Conservation (phyloP, 1,140 invertebrate genomes). For the Saccostrea cuccullata region DNA sequence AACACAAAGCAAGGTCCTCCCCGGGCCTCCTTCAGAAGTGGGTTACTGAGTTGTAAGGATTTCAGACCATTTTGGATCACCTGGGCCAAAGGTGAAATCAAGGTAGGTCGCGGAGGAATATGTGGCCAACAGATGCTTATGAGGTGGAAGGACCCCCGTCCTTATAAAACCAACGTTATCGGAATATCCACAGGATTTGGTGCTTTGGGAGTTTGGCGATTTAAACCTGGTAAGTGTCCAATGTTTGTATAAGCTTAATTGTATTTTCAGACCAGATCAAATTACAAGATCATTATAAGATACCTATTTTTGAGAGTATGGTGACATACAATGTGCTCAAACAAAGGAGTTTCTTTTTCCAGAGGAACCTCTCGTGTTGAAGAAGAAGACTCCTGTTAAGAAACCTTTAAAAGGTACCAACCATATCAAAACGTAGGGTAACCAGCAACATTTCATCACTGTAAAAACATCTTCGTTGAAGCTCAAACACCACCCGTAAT, state of each 20-base stretch:
- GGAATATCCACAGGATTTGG: slow-evolving; percentile 64
- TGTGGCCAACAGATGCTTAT: slow-evolving; percentile 56
- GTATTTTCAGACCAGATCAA: not conserved
- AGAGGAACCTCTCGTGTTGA: not conserved
- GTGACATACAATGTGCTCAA: not conserved
- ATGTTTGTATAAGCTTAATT: not conserved
- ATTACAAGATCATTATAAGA: not conserved
- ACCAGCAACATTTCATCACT: no score
- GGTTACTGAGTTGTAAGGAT: slow-evolving; percentile 50
- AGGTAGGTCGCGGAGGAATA: slow-evolving; percentile 57
- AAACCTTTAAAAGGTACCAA: not conserved
- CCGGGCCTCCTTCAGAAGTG: not conserved
- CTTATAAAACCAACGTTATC: slow-evolving; percentile 57
- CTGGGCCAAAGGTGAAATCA: slow-evolving; percentile 55
- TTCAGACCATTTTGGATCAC: slow-evolving; percentile 62
- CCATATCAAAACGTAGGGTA: not conserved
- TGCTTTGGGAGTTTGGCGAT: slow-evolving; percentile 60
- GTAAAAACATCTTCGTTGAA: no score
- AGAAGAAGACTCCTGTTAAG: not conserved
- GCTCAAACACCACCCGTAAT: no score
- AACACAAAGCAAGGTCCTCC: slow-evolving; percentile 50
- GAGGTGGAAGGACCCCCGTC: slow-evolving; percentile 57
- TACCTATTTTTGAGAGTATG: not conserved
- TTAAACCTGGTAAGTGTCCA: slow-evolving; percentile 43
- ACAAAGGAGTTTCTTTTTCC: not conserved